Evolutionary conservation across 2,113 vertebrate genomes (phyloP).

Genomic region (Hemibagrus wyckioides): DNA sequence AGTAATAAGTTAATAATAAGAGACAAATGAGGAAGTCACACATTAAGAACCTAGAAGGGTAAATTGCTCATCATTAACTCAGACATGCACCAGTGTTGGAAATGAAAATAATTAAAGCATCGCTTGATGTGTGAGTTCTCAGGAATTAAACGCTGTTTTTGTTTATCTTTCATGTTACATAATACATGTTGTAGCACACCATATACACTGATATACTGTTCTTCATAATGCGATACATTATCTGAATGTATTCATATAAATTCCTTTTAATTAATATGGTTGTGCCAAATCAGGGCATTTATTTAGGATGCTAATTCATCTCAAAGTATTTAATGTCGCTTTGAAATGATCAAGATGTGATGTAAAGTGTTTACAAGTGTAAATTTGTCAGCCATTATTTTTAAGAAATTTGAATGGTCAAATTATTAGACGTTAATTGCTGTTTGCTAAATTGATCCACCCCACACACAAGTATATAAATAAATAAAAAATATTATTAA

Average conservation of each 20-base stretch:
- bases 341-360: background rate
- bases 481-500: background rate
- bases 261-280: background rate
- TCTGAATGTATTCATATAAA: background rate
- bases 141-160: background rate
- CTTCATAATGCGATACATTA: background rate
- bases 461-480: background rate
- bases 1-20: conserved; percentile 8
- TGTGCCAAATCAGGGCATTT: background rate
- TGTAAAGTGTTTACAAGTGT: background rate
- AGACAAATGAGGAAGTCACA: conserved; percentile 6
- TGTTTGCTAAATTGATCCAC: no score
- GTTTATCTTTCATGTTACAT: background rate
- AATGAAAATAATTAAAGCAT: conserved; percentile 7
- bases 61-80: conserved; percentile 13
- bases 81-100: conserved; percentile 3
- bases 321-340: background rate
- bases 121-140: background rate
- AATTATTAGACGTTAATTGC: background rate
- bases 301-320: background rate
- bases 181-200: background rate
- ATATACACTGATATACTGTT: background rate
- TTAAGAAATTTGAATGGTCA: background rate
- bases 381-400: background rate
- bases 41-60: background rate